Percentiles rank a stretch among this genome's conserved stretches.
phyloP scores from a whole-genome alignment of 2,113 vertebrate species.

The Helogale parvula region DNA sequence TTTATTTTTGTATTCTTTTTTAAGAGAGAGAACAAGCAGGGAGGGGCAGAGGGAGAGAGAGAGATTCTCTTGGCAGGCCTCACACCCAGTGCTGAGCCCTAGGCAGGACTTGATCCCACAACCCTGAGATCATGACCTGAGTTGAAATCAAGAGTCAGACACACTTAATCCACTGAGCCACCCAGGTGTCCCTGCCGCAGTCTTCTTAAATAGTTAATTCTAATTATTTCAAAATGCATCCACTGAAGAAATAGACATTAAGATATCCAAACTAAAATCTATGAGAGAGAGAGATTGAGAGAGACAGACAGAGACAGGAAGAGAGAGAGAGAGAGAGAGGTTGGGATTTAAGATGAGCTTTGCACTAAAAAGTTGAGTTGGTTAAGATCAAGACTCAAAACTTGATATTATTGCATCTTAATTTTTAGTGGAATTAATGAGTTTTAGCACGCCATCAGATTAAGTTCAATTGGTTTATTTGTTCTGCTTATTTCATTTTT shows the following conservation, averaged over 20 bases:
- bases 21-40: too few relatives aligned
- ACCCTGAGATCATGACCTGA: too few relatives aligned
- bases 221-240: slow-evolving; percentile 48
- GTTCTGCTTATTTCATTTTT: neutral
- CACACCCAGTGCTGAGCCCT: too few relatives aligned
- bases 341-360: neutral
- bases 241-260: slow-evolving; percentile 45
- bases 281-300: neutral
- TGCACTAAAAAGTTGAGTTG: neutral
- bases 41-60: too few relatives aligned
- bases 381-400: neutral
- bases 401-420: neutral
- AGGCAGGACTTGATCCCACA: too few relatives aligned
- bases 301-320: neutral
- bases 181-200: neutral
- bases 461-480: neutral
- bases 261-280: slow-evolving; percentile 38
- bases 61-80: too few relatives aligned
- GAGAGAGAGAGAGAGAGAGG: neutral
- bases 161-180: too few relatives aligned
- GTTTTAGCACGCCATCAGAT: neutral
- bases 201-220: slow-evolving; percentile 50
- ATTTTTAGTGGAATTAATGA: neutral
- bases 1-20: too few relatives aligned
- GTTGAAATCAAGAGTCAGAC: too few relatives aligned